Base-by-base conservation (phyloP, 2,888 invertebrate species). In the Leptinotarsa haldemani region DNA sequence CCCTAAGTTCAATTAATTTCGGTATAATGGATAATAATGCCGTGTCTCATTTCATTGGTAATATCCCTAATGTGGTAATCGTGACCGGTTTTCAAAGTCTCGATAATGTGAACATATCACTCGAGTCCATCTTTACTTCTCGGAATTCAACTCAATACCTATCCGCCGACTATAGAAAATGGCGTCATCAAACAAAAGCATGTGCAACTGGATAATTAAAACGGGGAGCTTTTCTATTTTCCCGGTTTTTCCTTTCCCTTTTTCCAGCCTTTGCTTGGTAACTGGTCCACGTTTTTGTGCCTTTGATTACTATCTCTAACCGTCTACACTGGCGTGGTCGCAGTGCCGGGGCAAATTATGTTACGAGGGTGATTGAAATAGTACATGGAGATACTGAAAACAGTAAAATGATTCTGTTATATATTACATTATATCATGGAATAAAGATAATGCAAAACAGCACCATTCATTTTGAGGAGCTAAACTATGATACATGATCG, bases 131-230 rank as follows among this genome's bases (percentile, higher is more conserved):
- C 68, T 68, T 70, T 70, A 73, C 68, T 69, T 75, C 66, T 69
- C 72, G 72, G 75, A 72, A 75, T 75, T 61, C 71, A n/a, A 25
- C 67, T 50, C 66, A 75, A 75, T 71, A 69, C 69, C 68, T 69
- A 61, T 40, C 30, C 61, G 67, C 22, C 30, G 64, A 13, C 67
- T 53, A 68, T 70, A 72, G 75, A 75, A 83, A 84, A 83, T 83
- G 83, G 83, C 84, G 82, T 83, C 83, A 83, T 83, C 83, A 83
- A 81, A 84, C 84, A 84, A 84, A 84, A 84, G 85, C 84, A 83
- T 84, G 84, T 83, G 82, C 83, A 82, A 83, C 80, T 78, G 81
- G 84, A 85, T 85, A 85, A 85, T 85, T 85, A 85, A 85, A 85
- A 83, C 82, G 84, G 83, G 82, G 77, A 71, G 81, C 78, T 75